Evolutionary conservation across 2,888 invertebrate species (phyloP).

Genomic region (Cheilosia scutellata): DNA sequence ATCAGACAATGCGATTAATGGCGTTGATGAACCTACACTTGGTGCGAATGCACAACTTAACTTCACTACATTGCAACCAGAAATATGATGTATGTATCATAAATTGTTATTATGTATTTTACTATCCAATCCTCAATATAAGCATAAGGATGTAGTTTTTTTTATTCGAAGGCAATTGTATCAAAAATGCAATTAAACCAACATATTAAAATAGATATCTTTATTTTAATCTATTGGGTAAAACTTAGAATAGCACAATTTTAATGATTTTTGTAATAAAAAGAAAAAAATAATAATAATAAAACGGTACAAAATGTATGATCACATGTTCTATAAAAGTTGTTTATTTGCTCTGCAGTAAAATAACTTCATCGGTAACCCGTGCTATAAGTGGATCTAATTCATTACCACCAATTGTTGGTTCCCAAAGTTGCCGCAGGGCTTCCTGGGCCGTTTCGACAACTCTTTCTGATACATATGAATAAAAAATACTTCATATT

Average conservation of each 20-base stretch:
- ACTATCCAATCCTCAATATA: too few relatives aligned
- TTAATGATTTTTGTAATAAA: conserved; percentile 11
- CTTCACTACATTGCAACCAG: too few relatives aligned
- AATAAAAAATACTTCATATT: conserved; percentile 11
- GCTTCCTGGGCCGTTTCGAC: conserved; percentile 78
- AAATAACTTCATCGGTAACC: conserved; percentile 81
- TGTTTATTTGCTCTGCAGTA: conserved; percentile 67
- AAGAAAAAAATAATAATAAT: too few relatives aligned
- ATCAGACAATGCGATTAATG: too few relatives aligned
- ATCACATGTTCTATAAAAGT: not conserved
- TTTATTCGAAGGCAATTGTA: too few relatives aligned
- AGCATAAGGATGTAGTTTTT: too few relatives aligned
- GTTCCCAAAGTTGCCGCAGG: conserved; percentile 79
- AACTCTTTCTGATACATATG: conserved; percentile 11
- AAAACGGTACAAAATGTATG: not conserved
- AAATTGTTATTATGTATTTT: too few relatives aligned
- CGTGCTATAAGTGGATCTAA: conserved; percentile 81
- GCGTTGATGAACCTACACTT: too few relatives aligned
- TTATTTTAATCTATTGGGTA: not conserved
- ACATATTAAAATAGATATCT: not conserved
- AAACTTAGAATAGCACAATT: not conserved
- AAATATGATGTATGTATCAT: too few relatives aligned
- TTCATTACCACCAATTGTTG: conserved; percentile 77
- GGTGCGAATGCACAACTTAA: too few relatives aligned
- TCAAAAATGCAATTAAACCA: too few relatives aligned